A percentile compares a stretch with the other conserved stretches of the same genome.
phyloP scores from a whole-genome alignment of 2,797 vertebrate species.

The Sebastes iracundus region DNA sequence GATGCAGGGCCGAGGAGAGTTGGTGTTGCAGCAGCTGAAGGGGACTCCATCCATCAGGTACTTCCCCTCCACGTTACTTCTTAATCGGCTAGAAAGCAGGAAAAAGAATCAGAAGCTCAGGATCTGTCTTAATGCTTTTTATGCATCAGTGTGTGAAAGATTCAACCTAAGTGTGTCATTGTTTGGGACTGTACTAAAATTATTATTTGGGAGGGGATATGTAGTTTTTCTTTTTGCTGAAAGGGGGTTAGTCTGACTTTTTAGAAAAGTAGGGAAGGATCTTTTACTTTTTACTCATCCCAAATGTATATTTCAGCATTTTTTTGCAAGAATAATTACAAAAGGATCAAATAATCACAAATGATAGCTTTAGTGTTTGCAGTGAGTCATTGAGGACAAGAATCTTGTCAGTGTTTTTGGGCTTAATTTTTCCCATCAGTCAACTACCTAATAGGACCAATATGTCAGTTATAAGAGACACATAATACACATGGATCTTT shows the following conservation, averaged over 20 bases:
- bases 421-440: not conserved
- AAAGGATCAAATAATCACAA: not conserved
- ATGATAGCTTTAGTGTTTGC: not conserved
- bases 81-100: conserved; percentile 82
- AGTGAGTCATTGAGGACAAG: not conserved
- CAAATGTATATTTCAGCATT: not conserved
- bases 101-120: not conserved
- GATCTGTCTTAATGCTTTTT: not conserved
- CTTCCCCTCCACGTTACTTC: conserved; percentile 89
- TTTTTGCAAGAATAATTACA: not conserved
- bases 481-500: not conserved
- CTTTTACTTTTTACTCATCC: not conserved
- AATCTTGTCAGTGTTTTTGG: not conserved
- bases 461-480: not conserved
- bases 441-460: not conserved
- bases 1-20: conserved; percentile 91
- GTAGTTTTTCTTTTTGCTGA: not conserved
- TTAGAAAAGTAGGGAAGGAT: not conserved
- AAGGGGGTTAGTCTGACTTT: not conserved
- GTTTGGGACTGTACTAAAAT: not conserved
- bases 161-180: not conserved
- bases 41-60: conserved; percentile 90
- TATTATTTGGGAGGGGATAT: not conserved
- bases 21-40: conserved; percentile 93
- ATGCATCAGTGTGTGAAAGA: not conserved